Evolutionary conservation across 2,888 invertebrate species (phyloP).

Genomic region (Peribatodes rhomboidaria): DNA sequence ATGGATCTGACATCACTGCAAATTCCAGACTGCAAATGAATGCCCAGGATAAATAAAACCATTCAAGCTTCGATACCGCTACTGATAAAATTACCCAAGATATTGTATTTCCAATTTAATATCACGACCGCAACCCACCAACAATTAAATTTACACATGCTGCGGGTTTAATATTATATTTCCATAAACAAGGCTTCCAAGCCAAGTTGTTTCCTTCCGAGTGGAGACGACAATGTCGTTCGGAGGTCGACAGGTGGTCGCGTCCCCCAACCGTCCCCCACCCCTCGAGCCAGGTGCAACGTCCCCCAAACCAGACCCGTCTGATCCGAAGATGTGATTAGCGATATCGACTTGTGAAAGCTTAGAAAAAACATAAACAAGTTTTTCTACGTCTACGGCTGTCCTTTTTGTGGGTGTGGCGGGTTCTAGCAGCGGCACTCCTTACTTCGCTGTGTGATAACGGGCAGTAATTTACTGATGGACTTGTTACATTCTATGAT

Average conservation of each 20-base stretch:
- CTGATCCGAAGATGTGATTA: slow-evolving; percentile 46
- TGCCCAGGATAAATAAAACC: not conserved
- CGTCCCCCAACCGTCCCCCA: slow-evolving; percentile 32
- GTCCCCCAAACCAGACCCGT: slow-evolving; percentile 59
- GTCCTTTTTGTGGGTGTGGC: slow-evolving; percentile 41
- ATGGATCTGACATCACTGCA: not conserved
- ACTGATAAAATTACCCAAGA: too few relatives aligned
- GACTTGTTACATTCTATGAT: slow-evolving; percentile 34
- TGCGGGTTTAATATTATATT: slow-evolving; percentile 24
- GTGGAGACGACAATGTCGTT: slow-evolving; percentile 44
- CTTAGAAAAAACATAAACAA: slow-evolving; percentile 48
- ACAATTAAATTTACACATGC: slow-evolving; percentile 20
- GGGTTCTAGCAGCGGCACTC: slow-evolving; percentile 33
- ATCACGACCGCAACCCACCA: slow-evolving; percentile 19
- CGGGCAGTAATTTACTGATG: slow-evolving; percentile 38
- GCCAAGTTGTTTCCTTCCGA: slow-evolving; percentile 48
- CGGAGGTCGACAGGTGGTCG: slow-evolving; percentile 65
- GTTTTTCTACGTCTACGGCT: slow-evolving; percentile 38
- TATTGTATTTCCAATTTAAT: slow-evolving; percentile 15
- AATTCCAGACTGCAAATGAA: not conserved
- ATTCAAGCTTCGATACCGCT: not conserved
- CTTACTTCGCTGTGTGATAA: slow-evolving; percentile 34
- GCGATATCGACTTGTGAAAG: slow-evolving; percentile 46
- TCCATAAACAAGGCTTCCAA: slow-evolving; percentile 23
- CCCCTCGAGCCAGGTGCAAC: slow-evolving; percentile 64